Percentiles rank a stretch among this genome's conserved stretches.
Evolutionary conservation across 2,888 invertebrate species (phyloP).

Genomic region (Limenitis arthemis): DNA sequence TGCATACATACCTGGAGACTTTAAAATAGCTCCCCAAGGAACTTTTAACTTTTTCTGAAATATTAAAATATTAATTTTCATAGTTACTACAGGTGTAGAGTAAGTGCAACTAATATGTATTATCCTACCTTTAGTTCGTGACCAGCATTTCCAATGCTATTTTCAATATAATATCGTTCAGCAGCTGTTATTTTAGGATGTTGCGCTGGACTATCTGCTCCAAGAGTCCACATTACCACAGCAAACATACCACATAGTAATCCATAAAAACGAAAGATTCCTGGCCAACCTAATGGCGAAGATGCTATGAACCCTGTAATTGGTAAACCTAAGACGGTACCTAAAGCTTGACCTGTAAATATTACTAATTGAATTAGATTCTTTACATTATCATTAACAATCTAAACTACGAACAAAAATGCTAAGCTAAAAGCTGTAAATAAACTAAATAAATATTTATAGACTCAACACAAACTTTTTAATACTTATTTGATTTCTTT

Average conservation of each 20-base stretch:
- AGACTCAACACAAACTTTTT: too few species aligned
- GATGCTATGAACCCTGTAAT: slow-evolving; percentile 80
- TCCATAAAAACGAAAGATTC: slow-evolving; percentile 83
- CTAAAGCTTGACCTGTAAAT: slow-evolving; percentile 78
- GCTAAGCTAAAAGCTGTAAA: too few species aligned
- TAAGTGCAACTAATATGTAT: neutral
- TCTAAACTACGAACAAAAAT: too few species aligned
- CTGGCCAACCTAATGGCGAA: slow-evolving; percentile 82
- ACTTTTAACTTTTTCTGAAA: slow-evolving; percentile 55
- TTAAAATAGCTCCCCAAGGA: slow-evolving; percentile 82
- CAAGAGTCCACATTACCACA: slow-evolving; percentile 67
- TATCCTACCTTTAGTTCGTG: slow-evolving; percentile 36
- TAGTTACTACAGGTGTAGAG: neutral
- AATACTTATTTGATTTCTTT: too few species aligned
- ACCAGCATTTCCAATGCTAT: slow-evolving; percentile 67
- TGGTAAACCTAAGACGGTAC: slow-evolving; percentile 82
- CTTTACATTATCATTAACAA: too few species aligned
- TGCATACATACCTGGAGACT: slow-evolving; percentile 66
- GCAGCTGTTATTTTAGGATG: slow-evolving; percentile 74
- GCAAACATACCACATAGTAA: slow-evolving; percentile 72
- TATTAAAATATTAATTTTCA: too few species aligned
- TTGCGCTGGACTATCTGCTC: slow-evolving; percentile 77
- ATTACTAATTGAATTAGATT: too few species aligned
- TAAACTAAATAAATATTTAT: too few species aligned
- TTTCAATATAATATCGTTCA: slow-evolving; percentile 79